A percentile compares a stretch with the other conserved stretches of the same genome.
phyloP scores from a whole-genome alignment of 2,113 vertebrate genomes.

The Alligator sinensis region DNA sequence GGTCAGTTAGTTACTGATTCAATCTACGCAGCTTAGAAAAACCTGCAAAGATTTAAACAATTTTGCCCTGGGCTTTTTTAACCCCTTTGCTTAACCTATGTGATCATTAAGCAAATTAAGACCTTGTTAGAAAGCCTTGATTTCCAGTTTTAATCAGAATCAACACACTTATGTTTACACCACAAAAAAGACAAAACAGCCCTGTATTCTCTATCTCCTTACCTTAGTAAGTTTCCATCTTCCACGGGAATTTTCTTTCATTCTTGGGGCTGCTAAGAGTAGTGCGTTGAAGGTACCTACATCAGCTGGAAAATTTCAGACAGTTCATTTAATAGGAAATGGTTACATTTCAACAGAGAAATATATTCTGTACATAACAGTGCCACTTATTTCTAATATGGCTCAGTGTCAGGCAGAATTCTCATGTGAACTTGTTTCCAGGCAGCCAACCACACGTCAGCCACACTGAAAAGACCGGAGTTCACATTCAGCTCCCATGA shows the following conservation, averaged over 20 bases:
- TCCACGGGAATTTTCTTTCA: constrained; percentile 76
- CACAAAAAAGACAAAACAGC: not conserved
- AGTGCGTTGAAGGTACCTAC: constrained; percentile 90
- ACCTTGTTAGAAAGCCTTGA: not conserved
- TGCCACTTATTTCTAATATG: not conserved
- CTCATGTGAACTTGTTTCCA: constrained; percentile 45
- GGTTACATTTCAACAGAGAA: not conserved
- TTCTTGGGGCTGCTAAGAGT: constrained; percentile 78
- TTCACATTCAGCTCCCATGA: constrained; percentile 79
- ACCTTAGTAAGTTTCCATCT: constrained; percentile 86
- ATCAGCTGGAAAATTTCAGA: constrained; percentile 80
- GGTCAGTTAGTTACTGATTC: too few species aligned
- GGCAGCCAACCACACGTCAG: constrained; percentile 18
- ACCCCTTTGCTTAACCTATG: too few species aligned
- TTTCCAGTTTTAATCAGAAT: not conserved
- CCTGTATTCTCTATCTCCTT: constrained; percentile 53
- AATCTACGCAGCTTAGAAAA: too few species aligned
- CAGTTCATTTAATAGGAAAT: not conserved
- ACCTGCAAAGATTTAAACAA: too few species aligned
- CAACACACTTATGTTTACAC: not conserved
- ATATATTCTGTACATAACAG: fast-evolving
- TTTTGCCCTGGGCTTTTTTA: too few species aligned
- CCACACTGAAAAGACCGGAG: not conserved
- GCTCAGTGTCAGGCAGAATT: constrained; percentile 62
- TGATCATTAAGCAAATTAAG: not conserved